Evolutionary conservation across 2,797 vertebrate genomes (phyloP), one percentile per base, ranked within the genome.

Genomic region (Tragopan temminckii): DNA sequence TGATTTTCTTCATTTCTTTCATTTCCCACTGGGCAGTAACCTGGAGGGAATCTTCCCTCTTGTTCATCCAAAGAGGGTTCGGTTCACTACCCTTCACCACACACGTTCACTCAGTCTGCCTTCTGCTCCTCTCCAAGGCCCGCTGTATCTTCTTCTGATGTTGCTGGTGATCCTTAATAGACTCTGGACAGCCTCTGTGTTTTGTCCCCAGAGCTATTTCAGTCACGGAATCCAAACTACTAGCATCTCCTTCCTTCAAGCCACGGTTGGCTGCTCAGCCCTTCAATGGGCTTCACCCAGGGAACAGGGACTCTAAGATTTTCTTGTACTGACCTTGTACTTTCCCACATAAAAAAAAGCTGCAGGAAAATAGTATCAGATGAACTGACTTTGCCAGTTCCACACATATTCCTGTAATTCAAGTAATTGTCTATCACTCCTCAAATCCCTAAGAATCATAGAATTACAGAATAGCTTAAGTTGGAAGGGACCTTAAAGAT

Each of bases 1-100:
- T 70, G 42, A 35, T 91, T 93, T 69, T 52, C 77, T 88, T 90
- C 50, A 80, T 92, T 85, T 80, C 62, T 91, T 88, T 90, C 50
- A 88, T 93, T 94, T 90, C 70, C 89, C 91, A 71, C 57, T 2
- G 16, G 83, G 72, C 63, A 89, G 27, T 20, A 45, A 52, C 33
- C 67, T 74, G 83, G 33, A 81, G 70, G 57, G 88, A 96, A 67
- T 78, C 68, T 81, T 94, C 45, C 80, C 61, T 68, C 31, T 79
- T 75, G 66, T 50, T 83, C 23, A 76, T 78, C 33, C 91, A 85
- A 52, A 79, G 69, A 75, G 8, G 25, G 68, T 15, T 77, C 0
- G 0, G 68, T 53, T 92, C 85, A 80, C 59, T 59, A 53, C 9
- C 0, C 66, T 78, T 89, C 52, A 3, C 53, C 25, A 36, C 57